Evolutionary conservation across 2,113 vertebrate genomes (phyloP).

Genomic region (Condylura cristata): DNA sequence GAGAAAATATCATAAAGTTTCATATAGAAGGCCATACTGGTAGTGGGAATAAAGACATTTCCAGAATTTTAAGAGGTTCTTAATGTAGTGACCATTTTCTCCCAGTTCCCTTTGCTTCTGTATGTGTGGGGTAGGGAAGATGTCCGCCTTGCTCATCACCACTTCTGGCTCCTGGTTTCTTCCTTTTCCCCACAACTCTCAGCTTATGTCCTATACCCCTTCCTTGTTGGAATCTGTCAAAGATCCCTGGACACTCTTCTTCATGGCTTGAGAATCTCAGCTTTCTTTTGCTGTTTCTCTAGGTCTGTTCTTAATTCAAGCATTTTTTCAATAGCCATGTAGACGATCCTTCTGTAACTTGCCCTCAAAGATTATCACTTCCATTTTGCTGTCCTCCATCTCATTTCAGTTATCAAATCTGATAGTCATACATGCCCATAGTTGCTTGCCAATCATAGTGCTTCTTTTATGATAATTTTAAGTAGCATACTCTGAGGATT

Average conservation of each 20-base stretch:
- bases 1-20: neutral
- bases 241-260: neutral
- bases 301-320: neutral
- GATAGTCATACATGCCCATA: neutral
- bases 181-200: neutral
- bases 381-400: neutral
- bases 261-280: neutral
- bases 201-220: too few relatives aligned
- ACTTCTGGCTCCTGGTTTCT: neutral
- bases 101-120: neutral
- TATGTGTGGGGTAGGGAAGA: fast-evolving
- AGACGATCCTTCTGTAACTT: neutral
- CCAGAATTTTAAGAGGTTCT: neutral
- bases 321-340: neutral
- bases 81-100: neutral
- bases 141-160: neutral
- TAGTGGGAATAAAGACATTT: neutral
- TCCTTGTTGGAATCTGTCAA: neutral
- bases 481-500: neutral
- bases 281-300: neutral
- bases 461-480: neutral
- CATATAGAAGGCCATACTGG: neutral
- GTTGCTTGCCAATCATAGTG: neutral
- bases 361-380: neutral
- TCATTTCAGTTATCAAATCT: neutral